These are phyloP conservation scores for Gallinago paraguaiae DNA, from an alignment of 2,113 vertebrate species.

Conservation along the genomic window DNA sequence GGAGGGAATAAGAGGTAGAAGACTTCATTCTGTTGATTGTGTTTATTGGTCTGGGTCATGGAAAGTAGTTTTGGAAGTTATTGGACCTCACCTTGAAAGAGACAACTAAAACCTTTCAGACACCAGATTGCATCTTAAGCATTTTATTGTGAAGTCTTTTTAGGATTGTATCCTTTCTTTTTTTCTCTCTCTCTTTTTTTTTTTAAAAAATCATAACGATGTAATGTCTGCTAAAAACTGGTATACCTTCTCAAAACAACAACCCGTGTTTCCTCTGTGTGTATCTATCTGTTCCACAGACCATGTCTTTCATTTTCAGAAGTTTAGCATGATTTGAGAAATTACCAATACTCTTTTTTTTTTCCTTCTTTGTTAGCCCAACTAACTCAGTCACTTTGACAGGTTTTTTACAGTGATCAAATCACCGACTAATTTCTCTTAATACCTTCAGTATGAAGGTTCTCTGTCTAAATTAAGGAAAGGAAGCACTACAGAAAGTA, in stretches of 20 bases:
- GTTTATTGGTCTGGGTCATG: not conserved
- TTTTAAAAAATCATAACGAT: no score
- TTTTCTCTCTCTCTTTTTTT: not conserved
- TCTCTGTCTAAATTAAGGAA: not conserved
- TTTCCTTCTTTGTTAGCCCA: not conserved
- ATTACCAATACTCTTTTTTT: not conserved
- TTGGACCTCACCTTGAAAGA: not conserved
- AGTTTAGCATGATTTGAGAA: not conserved
- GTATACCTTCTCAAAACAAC: not conserved
- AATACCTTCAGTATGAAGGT: not conserved
- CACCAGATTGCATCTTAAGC: not conserved
- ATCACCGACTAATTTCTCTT: not conserved
- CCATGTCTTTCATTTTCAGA: not conserved
- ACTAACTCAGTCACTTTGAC: not conserved
- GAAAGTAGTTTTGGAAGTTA: not conserved
- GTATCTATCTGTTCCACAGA: not conserved
- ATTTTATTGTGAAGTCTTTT: not conserved
- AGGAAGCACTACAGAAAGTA: not conserved
- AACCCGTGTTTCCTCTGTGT: accelerated
- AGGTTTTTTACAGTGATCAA: not conserved
- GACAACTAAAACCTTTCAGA: not conserved
- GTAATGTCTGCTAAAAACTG: not conserved
- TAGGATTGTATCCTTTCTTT: not conserved
- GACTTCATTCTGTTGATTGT: not conserved
- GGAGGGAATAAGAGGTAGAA: not conserved